Percentiles rank a stretch among this genome's conserved stretches.
These are phyloP conservation scores for Silvanus unidentatus DNA, from an alignment of 2,888 invertebrate genomes.

Conservation along the genomic window DNA sequence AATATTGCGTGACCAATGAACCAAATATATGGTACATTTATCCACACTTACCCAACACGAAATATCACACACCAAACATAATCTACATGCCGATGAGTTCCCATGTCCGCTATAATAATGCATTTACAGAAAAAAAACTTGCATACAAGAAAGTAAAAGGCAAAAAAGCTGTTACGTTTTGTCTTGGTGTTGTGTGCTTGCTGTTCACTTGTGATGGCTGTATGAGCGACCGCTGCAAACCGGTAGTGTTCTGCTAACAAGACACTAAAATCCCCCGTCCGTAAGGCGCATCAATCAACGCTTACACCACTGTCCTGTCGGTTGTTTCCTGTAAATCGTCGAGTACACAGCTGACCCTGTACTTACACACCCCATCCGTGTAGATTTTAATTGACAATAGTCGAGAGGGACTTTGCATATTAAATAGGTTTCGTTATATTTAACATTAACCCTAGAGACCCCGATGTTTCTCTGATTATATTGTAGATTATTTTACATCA, in stretches of 20 bases:
- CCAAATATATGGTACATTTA: no score
- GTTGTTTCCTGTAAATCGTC: conserved; percentile 23
- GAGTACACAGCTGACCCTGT: conserved; percentile 23
- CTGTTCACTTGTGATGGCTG: conserved; percentile 32
- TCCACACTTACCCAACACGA: no score
- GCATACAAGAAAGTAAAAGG: no score
- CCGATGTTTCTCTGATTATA: no score
- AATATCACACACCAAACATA: no score
- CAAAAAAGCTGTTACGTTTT: conserved; percentile 40
- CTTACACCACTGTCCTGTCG: conserved; percentile 5
- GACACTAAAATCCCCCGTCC: conserved; percentile 27
- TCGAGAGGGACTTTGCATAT: conserved; percentile 11
- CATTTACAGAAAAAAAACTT: no score
- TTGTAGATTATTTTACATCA: no score
- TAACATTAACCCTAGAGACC: not conserved
- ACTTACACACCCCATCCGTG: not conserved
- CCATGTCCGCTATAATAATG: conserved; percentile 14
- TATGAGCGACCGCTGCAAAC: conserved; percentile 20
- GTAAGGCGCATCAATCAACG: conserved; percentile 31
- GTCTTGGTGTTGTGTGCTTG: conserved; percentile 34
- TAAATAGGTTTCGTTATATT: conserved; percentile 1
- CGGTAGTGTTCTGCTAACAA: conserved; percentile 21
- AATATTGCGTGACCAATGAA: no score
- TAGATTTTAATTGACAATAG: conserved; percentile 28
- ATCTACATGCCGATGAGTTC: conserved; percentile 9